Conservation (phyloP, 2,797 vertebrate genomes). For the Esox masquinongy region DNA sequence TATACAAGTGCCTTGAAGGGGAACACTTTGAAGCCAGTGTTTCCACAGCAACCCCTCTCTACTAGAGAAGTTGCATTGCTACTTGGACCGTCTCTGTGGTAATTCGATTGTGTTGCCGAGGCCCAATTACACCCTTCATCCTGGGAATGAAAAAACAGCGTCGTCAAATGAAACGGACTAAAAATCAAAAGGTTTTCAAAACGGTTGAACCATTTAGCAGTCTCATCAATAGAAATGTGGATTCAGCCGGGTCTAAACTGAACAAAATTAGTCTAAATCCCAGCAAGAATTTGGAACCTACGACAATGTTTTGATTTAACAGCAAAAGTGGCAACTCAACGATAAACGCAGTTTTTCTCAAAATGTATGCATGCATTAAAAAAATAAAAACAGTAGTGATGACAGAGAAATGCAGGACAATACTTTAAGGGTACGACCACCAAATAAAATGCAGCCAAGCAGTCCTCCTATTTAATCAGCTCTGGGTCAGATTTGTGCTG, state of each 20-base stretch:
- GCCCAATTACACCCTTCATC: slow-evolving; percentile 12
- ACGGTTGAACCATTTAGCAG: not conserved
- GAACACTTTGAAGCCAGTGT: slow-evolving; percentile 44
- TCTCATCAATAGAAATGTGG: slow-evolving; percentile 1
- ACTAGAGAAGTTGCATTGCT: slow-evolving; percentile 27
- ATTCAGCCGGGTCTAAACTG: not conserved
- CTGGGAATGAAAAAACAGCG: not conserved
- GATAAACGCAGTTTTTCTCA: slow-evolving; percentile 8
- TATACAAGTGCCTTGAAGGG: slow-evolving; percentile 32
- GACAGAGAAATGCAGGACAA: not conserved
- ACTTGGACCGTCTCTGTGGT: slow-evolving; percentile 25
- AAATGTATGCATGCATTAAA: slow-evolving; percentile 9
- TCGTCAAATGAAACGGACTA: not conserved
- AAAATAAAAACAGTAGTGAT: not conserved
- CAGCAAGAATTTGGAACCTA: not conserved
- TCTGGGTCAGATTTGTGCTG: slow-evolving; percentile 41
- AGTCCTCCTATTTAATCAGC: slow-evolving; percentile 34
- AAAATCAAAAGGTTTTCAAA: not conserved
- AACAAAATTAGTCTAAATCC: not conserved
- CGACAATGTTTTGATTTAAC: not conserved
- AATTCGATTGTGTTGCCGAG: slow-evolving; percentile 20
- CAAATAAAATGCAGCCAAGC: slow-evolving; percentile 5
- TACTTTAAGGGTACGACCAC: not conserved
- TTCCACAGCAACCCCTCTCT: slow-evolving; percentile 66
- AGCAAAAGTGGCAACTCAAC: not conserved